These are phyloP conservation scores for Gallinago jamesoni DNA, from an alignment of 2,113 vertebrate genomes.

Conservation along the genomic window DNA sequence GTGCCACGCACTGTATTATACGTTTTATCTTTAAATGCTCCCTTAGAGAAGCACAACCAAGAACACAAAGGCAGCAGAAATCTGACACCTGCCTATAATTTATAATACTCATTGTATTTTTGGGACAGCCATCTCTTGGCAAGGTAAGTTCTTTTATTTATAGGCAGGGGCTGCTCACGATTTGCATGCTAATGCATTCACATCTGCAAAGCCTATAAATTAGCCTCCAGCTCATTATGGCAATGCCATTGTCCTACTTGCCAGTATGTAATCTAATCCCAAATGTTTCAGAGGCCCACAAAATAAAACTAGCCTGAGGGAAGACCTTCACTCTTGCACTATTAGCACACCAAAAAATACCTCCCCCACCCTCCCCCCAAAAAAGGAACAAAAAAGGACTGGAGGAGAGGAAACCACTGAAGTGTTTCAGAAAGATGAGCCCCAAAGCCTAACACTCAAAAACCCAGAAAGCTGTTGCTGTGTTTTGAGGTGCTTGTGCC, in stretches of 20 bases:
- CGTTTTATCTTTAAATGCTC: neutral
- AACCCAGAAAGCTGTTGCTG: neutral
- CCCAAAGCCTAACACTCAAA: neutral
- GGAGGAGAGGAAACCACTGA: neutral
- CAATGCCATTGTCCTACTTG: conserved; percentile 34
- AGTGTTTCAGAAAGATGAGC: neutral
- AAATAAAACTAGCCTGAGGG: conserved; percentile 12
- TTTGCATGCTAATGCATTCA: conserved; percentile 46
- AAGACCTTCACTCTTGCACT: neutral
- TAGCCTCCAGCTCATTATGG: conserved; percentile 27
- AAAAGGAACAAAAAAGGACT: neutral
- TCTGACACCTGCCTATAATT: conserved; percentile 29
- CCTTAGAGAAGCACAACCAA: neutral
- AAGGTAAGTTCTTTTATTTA: conserved; percentile 61
- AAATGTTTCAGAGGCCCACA: conserved; percentile 32
- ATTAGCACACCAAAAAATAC: neutral
- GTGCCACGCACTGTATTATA: neutral
- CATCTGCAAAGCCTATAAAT: conserved; percentile 61
- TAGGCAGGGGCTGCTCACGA: neutral
- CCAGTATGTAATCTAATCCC: neutral
- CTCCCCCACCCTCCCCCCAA: fast-evolving
- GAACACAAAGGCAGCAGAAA: conserved; percentile 23
- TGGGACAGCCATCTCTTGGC: conserved; percentile 1
- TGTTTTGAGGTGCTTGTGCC: neutral
- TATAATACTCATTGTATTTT: conserved; percentile 33